A percentile compares a stretch with the other conserved stretches of the same genome.
These are phyloP conservation scores for Micropterix aruncella DNA, from an alignment of 2,888 invertebrate species.

Conservation along the genomic window DNA sequence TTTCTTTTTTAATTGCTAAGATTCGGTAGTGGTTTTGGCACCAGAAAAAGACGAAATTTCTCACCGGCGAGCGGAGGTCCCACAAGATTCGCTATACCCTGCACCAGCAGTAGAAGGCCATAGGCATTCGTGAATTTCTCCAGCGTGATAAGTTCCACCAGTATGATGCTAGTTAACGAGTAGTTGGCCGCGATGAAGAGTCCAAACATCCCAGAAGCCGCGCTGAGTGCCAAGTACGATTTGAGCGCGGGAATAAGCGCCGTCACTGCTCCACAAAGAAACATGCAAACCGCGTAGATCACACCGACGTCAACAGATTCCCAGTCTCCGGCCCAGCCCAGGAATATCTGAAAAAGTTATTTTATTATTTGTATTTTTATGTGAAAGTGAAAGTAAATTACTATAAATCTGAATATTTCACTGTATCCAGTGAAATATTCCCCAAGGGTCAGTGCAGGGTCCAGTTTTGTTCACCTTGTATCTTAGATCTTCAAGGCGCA, in stretches of 20 bases:
- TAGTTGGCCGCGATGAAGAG: slow-evolving; percentile 87
- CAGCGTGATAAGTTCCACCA: slow-evolving; percentile 79
- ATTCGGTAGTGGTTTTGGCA: no score
- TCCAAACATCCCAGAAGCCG: slow-evolving; percentile 68
- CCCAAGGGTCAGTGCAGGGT: no score
- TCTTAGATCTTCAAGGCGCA: no score
- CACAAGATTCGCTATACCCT: slow-evolving; percentile 79
- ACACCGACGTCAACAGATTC: slow-evolving; percentile 60
- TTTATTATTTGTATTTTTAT: no score
- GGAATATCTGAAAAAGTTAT: slow-evolving; percentile 44
- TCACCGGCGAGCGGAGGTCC: slow-evolving; percentile 85
- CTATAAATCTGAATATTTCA: no score
- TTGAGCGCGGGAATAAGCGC: slow-evolving; percentile 44
- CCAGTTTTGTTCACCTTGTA: no score
- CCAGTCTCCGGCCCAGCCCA: slow-evolving; percentile 82
- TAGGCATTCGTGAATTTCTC: slow-evolving; percentile 87
- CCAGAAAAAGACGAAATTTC: no score
- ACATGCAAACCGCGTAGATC: slow-evolving; percentile 73
- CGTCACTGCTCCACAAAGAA: slow-evolving; percentile 52
- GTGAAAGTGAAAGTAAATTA: no score
- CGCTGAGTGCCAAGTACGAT: slow-evolving; percentile 43
- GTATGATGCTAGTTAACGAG: slow-evolving; percentile 78
- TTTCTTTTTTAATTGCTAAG: no score
- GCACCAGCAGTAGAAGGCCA: slow-evolving; percentile 72
- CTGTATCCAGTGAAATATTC: no score